A percentile compares a stretch with the other conserved stretches of the same genome.
Evolutionary conservation across 2,797 vertebrate species (phyloP).

Genomic region (Xiphophorus birchmanni): DNA sequence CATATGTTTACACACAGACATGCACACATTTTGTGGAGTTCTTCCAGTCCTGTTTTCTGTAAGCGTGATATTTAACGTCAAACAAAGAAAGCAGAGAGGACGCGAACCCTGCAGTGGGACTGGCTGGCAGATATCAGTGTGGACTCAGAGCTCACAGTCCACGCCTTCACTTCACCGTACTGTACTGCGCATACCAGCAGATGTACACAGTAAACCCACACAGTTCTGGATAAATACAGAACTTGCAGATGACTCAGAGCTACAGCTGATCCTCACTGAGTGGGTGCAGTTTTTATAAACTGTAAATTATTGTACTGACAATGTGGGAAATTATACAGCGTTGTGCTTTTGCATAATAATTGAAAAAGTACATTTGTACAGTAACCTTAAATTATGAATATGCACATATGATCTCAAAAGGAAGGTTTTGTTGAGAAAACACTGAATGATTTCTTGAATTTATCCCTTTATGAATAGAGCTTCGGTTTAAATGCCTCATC

Average conservation of each 20-base stretch:
- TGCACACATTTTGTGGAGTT: constrained; percentile 18
- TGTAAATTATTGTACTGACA: constrained; percentile 14
- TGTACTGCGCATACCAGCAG: constrained; percentile 4
- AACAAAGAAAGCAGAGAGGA: constrained; percentile 45
- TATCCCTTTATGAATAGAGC: not conserved
- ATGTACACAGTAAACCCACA: constrained; percentile 25
- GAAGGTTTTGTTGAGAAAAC: not conserved
- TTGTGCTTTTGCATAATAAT: not conserved
- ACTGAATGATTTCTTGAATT: not conserved
- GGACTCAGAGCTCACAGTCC: constrained; percentile 18
- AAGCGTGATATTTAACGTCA: constrained; percentile 50
- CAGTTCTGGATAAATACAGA: constrained; percentile 12
- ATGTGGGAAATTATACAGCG: not conserved
- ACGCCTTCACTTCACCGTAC: constrained; percentile 22
- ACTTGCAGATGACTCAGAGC: constrained; percentile 24
- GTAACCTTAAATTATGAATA: constrained; percentile 1
- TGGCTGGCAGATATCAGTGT: constrained; percentile 39
- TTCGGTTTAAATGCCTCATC: not conserved
- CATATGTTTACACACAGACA: constrained; percentile 24
- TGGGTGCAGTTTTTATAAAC: constrained; percentile 9
- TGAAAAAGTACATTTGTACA: not conserved
- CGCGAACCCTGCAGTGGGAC: constrained; percentile 41
- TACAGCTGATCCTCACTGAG: not conserved
- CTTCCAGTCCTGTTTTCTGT: constrained; percentile 35
- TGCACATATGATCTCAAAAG: not conserved